Evolutionary conservation across 2,113 vertebrate species (phyloP).

Genomic region (Nycticorax nycticorax): DNA sequence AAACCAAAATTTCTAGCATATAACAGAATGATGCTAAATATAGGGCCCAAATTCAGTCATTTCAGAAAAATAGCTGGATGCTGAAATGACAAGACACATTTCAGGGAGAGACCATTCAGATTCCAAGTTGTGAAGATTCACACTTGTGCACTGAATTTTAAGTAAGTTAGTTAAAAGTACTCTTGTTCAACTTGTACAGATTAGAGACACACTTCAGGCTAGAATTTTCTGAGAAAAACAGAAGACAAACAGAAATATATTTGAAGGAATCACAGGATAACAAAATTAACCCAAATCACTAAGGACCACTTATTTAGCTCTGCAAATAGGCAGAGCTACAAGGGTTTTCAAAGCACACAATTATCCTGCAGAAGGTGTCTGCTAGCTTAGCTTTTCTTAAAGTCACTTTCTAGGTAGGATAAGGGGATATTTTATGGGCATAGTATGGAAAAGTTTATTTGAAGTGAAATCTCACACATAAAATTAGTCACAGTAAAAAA

Average conservation of each 20-base stretch:
- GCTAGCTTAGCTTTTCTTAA: not conserved
- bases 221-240: not conserved
- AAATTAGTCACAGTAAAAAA: not conserved
- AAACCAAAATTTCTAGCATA: not conserved
- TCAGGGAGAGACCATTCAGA: not conserved
- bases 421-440: not conserved
- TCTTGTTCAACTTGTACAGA: not conserved
- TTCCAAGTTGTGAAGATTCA: not conserved
- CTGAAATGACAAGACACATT: not conserved
- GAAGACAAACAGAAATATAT: not conserved
- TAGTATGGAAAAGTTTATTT: not conserved
- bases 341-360: not conserved
- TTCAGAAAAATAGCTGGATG: not conserved
- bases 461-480: not conserved
- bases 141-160: not conserved
- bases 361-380: not conserved
- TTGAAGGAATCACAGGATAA: not conserved
- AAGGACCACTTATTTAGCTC: not conserved
- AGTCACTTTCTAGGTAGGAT: not conserved
- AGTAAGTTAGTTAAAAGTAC: not conserved
- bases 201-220: not conserved
- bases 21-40: not conserved
- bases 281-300: not conserved
- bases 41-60: not conserved
- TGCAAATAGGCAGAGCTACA: not conserved